These are phyloP conservation scores for Pasiphila rectangulata DNA, from an alignment of 2,888 invertebrate species.

Conservation along the genomic window DNA sequence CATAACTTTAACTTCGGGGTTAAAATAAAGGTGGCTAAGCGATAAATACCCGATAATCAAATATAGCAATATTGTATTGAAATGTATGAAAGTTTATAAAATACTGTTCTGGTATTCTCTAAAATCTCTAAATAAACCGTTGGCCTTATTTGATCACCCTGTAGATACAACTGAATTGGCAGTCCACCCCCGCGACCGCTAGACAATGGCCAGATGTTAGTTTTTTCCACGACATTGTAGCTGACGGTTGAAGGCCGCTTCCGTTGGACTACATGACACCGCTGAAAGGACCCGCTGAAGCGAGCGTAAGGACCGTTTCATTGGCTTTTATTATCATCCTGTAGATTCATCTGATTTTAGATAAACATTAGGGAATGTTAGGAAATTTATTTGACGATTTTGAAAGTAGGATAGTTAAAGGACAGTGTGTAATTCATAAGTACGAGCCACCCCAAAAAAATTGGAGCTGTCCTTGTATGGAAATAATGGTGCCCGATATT, in stretches of 20 bases:
- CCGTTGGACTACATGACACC: constrained; percentile 51
- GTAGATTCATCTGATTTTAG: background rate
- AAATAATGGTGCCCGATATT: too few relatives aligned
- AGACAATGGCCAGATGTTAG: constrained; percentile 79
- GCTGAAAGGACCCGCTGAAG: constrained; percentile 34
- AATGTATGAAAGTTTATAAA: too few relatives aligned
- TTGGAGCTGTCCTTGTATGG: too few relatives aligned
- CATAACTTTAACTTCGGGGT: too few relatives aligned
- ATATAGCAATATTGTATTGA: too few relatives aligned
- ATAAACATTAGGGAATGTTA: background rate
- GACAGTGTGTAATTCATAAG: too few relatives aligned
- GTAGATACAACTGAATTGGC: constrained; percentile 14
- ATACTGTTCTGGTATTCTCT: too few relatives aligned
- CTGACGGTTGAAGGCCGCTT: constrained; percentile 61
- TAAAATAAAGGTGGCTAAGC: too few relatives aligned
- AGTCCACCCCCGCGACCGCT: constrained; percentile 60
- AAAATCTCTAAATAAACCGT: background rate
- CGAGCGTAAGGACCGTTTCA: constrained; percentile 28
- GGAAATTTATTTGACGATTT: too few relatives aligned
- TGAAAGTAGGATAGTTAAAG: background rate
- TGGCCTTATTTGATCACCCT: constrained; percentile 13
- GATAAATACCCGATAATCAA: too few relatives aligned
- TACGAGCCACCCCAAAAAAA: too few relatives aligned
- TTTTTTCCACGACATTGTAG: constrained; percentile 73
- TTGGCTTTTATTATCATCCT: constrained; percentile 19